Conservation (phyloP, 2,797 vertebrate genomes). For the Botia kubotai region DNA sequence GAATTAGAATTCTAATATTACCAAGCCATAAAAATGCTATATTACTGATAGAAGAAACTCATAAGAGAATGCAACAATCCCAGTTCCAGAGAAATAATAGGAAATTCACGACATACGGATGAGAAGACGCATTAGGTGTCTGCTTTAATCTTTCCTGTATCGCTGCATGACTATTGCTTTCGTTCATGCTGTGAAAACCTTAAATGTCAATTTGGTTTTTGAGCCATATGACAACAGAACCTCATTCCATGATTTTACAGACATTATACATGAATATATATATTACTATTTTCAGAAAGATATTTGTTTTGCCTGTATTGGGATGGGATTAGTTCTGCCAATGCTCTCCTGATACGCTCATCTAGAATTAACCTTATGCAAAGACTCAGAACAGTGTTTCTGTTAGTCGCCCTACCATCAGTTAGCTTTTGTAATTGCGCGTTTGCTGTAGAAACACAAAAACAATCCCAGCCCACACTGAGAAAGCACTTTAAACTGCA, state of each 20-base stretch:
- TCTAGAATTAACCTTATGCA: not conserved
- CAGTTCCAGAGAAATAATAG: slow-evolving; percentile 29
- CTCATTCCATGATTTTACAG: slow-evolving; percentile 11
- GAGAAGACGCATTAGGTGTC: slow-evolving; percentile 31
- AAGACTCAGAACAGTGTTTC: not conserved
- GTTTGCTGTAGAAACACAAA: not conserved
- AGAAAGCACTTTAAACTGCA: not conserved
- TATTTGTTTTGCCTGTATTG: not conserved
- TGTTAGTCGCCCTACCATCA: not conserved
- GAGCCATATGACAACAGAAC: not conserved
- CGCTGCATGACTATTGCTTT: slow-evolving; percentile 1
- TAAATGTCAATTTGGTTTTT: slow-evolving; percentile 11
- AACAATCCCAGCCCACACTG: not conserved
- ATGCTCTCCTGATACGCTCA: not conserved
- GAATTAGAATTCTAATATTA: slow-evolving; percentile 43
- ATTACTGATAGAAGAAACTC: slow-evolving; percentile 18
- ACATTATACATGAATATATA: not conserved
- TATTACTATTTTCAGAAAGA: not conserved
- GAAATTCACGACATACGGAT: slow-evolving; percentile 33
- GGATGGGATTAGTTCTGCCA: not conserved
- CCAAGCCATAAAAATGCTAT: slow-evolving; percentile 35
- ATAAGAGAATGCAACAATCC: slow-evolving; percentile 34
- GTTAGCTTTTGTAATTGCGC: not conserved
- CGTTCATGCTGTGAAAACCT: slow-evolving; percentile 5
- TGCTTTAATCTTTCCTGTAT: slow-evolving; percentile 14